phyloP scores from a whole-genome alignment of 2,888 invertebrate species.

The Liposcelis brunnea region DNA sequence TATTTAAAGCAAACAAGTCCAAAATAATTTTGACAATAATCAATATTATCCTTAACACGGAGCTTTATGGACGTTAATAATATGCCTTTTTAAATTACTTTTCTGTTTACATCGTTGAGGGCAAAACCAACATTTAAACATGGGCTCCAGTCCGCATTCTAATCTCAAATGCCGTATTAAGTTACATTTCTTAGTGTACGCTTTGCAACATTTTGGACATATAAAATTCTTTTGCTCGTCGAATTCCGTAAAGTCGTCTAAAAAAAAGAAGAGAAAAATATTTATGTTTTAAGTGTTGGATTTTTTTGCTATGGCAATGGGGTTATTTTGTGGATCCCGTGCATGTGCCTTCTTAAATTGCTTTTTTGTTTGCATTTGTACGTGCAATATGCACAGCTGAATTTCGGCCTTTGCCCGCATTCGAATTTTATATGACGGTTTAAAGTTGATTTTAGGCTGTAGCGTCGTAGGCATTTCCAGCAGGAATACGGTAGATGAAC shows the following conservation, averaged over 20 bases:
- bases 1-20: background rate
- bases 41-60: background rate
- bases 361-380: constrained; percentile 7
- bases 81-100: constrained; percentile 17
- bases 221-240: background rate
- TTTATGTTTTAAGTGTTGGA: background rate
- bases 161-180: constrained; percentile 16
- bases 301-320: too few relatives aligned
- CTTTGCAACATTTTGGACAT: constrained; percentile 14
- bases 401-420: constrained; percentile 28
- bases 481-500: too few relatives aligned
- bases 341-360: constrained; percentile 6
- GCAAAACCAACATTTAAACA: constrained; percentile 21
- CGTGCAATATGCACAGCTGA: constrained; percentile 22
- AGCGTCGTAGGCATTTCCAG: too few relatives aligned
- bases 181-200: constrained; percentile 14
- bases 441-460: too few relatives aligned
- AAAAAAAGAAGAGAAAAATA: background rate
- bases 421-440: constrained; percentile 26
- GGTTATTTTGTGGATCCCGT: too few relatives aligned
- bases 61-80: constrained; percentile 6
- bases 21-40: background rate
- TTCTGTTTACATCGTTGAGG: constrained; percentile 18
- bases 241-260: background rate
- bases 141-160: constrained; percentile 20